Evolutionary conservation across 2,888 invertebrate species (phyloP), one percentile per base, ranked within the genome.

Genomic region (Cremastinae sp.): DNA sequence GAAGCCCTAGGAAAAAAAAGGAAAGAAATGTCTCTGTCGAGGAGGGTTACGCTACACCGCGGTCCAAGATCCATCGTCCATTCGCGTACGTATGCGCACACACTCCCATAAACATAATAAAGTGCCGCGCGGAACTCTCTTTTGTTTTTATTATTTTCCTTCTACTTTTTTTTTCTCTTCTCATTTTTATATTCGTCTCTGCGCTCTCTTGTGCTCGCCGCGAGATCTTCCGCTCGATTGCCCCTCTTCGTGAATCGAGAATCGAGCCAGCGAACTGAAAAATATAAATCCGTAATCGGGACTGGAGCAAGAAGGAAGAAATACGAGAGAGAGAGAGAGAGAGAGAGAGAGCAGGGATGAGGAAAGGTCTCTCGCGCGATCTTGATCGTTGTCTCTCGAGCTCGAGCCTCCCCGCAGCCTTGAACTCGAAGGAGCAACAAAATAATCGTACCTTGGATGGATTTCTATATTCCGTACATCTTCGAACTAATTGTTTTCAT

Each of bases 1-100:
- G 87, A 89, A 88, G 88, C 88, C 84, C 80, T 65, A 64, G 64
- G 80, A 79, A 80, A 82, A 79, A 79, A 75, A 75, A 73, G 75
- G 68, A 58, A 77, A 18, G 47, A 49, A 10, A 18, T 47, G 28
- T 28, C 28, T 53, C 51, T 14, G 45, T 47, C 43, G 69, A 28
- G 56, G 45, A 54, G 28, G 61, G 51, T 53, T 64, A 47, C 70
- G 62, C 49, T 69, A 78, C 74, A 71, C 47, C 66, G 69, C 69
- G 54, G 73, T 76, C 70, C 66, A 73, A 53, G 70, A 78, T 74
- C 70, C 70, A 66, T 59, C 51, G 28, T 5, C 61, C 53, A 38
- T 16, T 20, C 41, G 34, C 36, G 36, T 34, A 8, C 41, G 12
- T 28, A 56, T 36, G 69, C 54, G 28, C 58, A 10, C 34, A 28